Base-by-base conservation (phyloP, 2,113 vertebrate genomes). In the Entosphenus tridentatus region DNA sequence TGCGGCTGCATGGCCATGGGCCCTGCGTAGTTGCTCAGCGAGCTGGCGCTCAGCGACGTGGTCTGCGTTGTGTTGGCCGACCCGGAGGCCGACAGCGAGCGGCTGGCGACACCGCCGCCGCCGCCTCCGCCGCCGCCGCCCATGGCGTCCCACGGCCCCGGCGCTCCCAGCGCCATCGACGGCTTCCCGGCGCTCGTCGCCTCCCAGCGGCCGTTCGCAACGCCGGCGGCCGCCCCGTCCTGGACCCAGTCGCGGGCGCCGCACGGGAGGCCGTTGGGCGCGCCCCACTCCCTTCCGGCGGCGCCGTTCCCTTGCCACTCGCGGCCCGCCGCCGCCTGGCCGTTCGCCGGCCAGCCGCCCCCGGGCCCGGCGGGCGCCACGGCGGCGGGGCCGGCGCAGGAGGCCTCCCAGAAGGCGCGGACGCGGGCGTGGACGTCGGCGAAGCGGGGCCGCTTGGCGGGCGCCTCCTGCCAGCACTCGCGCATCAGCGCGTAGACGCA, bases 41-140 rank as follows among this genome's bases (percentile, higher is more conserved):
- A 92, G 71, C 93, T 96, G 69, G 92, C 92, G 8, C 93, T 98
- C 59, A 98, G 85, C 2, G 93, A 98, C 70, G 93, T 98, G 12
- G 93, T 98, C 78, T 97, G 93, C 1, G 93, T 98, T 77, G 93
- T 98, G 78, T 90, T 89, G 10, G 96, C 96, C 56, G 91, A 91
- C 11, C 89, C 92, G 0, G 93, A 96, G 11, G 93, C 91, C 0
- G 93, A 89, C 21, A 87, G 95, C 67, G 93, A 98, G 77, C 93
- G 96, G 67, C 87, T 87, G 39, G 39, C 39, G 39, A 39, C 39
- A 1, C 39, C 39, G 39, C 39, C 39, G 39, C 39, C 39, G 39
- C 39, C 39, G 4, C 39, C 39, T 5, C 39, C 39, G 4, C 39
- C 39, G 56, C 96, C 91, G 70, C 89, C 95, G 0, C 89, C 95